These are phyloP conservation scores for Clivina fossor DNA, from an alignment of 2,888 invertebrate species.

Conservation along the genomic window DNA sequence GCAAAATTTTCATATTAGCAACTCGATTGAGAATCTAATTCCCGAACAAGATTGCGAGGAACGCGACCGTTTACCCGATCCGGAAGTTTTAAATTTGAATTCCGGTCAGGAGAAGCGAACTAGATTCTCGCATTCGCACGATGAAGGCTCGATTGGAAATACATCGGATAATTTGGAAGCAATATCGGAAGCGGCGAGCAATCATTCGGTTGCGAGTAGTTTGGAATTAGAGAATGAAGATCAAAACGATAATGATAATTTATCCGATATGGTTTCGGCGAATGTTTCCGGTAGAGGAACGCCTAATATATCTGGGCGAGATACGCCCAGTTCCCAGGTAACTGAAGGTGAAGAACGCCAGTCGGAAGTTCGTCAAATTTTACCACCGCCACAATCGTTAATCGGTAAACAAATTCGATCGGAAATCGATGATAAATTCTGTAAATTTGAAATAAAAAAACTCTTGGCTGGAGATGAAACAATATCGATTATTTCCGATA, in stretches of 20 bases:
- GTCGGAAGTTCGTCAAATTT: slow-evolving; percentile 45
- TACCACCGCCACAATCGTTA: slow-evolving; percentile 53
- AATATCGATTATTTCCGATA: slow-evolving; percentile 95
- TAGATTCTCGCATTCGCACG: slow-evolving; percentile 83
- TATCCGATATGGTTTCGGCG: slow-evolving; percentile 96
- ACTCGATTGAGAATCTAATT: slow-evolving; percentile 35
- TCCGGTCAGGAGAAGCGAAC: slow-evolving; percentile 60
- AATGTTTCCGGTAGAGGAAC: slow-evolving; percentile 91
- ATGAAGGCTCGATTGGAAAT: slow-evolving; percentile 90
- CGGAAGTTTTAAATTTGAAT: slow-evolving; percentile 48
- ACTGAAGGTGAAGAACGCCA: slow-evolving; percentile 69
- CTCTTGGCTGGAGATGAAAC: slow-evolving; percentile 78
- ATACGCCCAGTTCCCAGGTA: slow-evolving; percentile 93
- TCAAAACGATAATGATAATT: slow-evolving; percentile 86
- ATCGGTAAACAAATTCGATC: slow-evolving; percentile 80
- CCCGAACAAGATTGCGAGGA: slow-evolving; percentile 36
- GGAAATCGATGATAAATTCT: slow-evolving; percentile 97
- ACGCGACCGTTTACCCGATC: slow-evolving; percentile 27
- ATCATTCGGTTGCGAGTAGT: slow-evolving; percentile 91
- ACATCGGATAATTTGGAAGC: slow-evolving; percentile 93
- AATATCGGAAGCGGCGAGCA: slow-evolving; percentile 93
- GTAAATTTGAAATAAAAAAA: slow-evolving; percentile 94
- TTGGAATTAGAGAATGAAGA: slow-evolving; percentile 84
- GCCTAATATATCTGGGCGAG: slow-evolving; percentile 94
- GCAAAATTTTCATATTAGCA: slow-evolving; percentile 23